Evolutionary conservation across 1,140 invertebrate genomes (phyloP), one percentile per base, ranked within the genome.

Genomic region (Drosophila punjabiensis): DNA sequence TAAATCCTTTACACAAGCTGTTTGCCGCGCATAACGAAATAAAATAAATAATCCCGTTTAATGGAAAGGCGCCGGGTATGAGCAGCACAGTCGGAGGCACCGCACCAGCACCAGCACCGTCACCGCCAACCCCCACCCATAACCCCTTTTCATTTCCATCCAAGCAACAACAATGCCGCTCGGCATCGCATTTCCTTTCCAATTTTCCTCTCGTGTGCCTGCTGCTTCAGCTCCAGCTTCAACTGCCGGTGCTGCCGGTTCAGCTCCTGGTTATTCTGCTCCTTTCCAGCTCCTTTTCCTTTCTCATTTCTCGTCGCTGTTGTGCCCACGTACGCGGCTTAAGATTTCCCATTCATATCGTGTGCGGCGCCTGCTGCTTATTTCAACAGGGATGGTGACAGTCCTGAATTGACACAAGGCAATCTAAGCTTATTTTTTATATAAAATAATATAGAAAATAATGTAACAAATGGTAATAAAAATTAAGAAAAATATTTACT

Each of bases 1-100:
- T 88, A 88, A 89, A 79, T 85, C 85, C 85, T 85, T 88, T 88
- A 79, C 81, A 81, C 85, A 88, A 88, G 85, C 85, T 89, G 85
- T 88, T 88, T 88, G 85, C 78, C 66, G 75, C 81, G 85, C 85
- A 88, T 85, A 88, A 88, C 85, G 87, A 88, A 89, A 88, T 88
- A 88, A 88, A 89, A 88, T 89, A 88, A 89, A 88, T 88, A 88
- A 89, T 88, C 85, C 81, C 65, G 78, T 82, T 89, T 89, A 88
- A 85, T 88, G 81, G 74, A 65, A 89, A 81, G 83, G 79, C 68
- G 16, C 24, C 9, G 32, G 33, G 67, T 33, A 64, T 56, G 64
- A 53, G 75, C 33, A 39, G 60, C 63, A 32, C 20, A 18, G 50
- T 69, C 41, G 68, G 33, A 48, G 68, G 48, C 63, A 32, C n/a